Base-by-base conservation (phyloP, 1,140 invertebrate species). In the Drosophila kanapiae region DNA sequence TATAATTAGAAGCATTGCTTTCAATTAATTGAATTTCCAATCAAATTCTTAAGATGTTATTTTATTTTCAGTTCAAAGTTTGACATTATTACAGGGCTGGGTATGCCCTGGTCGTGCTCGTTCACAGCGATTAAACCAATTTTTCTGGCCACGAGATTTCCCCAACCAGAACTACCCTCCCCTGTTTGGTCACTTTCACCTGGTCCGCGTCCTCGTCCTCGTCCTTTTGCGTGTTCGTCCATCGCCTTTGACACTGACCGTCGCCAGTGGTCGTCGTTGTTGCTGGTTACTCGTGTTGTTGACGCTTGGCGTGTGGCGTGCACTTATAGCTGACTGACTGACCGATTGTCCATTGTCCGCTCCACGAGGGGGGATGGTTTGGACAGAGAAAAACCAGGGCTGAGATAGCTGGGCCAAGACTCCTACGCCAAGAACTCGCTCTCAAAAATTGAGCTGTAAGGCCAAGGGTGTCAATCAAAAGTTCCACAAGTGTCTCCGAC, bases 241-340 rank as follows among this genome's bases (percentile, higher is more conserved):
- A 43, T 75, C 74, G 82, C 75, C 75, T 69, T 82, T 85, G 82
- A 86, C 82, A 85, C 68, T 85, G 82, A 85, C 82, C 82, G 75
- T 68, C 53, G 54, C 33, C 48, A 23, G 63, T 43, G 59, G 63
- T 58, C 75, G 43, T 53, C 45, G 59, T 53, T 38, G 45, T 56
- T 29, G 43, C 31, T 63, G 42, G 65, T 43, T 47, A n/a, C 53
- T 27, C n/a, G 74, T 33, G 43, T 35, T 51, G 31, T 54, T n/a
- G 40, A 16, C 31, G 27, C 45, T 56, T 51, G 54, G 43, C 61
- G 59, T 81, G 63, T 71, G 76, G 47, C 67, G 59, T 64, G 75
- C 80, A 83, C 70, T 82, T 80, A 61, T 62, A 37, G 18, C 69
- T 48, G 51, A 54, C 69, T 48, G 51, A 54, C 54, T 75, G 65